These are phyloP conservation scores for Saguinus imperator DNA, from an alignment of 2,113 vertebrate species.

Conservation along the genomic window DNA sequence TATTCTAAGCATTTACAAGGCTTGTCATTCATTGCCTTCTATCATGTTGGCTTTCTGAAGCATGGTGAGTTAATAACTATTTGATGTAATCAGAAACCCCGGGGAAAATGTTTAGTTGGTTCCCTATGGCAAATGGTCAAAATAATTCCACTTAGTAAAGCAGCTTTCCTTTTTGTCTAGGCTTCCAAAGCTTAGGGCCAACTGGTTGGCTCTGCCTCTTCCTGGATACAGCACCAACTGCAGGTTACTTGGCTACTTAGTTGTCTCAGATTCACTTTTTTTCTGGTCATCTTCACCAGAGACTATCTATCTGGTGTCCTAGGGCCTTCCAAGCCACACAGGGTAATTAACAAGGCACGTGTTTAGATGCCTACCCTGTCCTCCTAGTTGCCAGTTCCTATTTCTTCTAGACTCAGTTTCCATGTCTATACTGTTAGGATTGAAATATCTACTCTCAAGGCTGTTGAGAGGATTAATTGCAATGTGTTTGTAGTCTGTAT, in stretches of 20 bases:
- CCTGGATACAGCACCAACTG: not conserved
- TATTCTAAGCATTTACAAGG: not conserved
- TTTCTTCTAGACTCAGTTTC: not conserved
- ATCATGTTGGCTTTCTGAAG: constrained; percentile 1
- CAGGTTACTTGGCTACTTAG: not conserved
- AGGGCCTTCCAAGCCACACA: not conserved
- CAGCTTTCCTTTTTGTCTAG: not conserved
- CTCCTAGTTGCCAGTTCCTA: not conserved
- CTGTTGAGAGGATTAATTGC: not conserved
- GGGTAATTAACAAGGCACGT: not conserved
- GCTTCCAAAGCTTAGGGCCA: not conserved
- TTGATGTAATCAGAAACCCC: not conserved
- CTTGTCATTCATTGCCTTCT: constrained; percentile 22
- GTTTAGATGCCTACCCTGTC: not conserved
- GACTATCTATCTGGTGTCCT: not conserved
- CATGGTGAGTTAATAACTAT: constrained; percentile 19
- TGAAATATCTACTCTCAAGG: not conserved
- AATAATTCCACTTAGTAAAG: not conserved
- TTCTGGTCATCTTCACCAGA: not conserved
- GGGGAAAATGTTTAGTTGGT: not conserved
- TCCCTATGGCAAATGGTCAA: constrained; percentile 29
- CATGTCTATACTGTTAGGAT: not conserved
- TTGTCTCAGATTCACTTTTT: not conserved
- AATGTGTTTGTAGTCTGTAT: not conserved
- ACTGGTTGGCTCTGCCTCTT: not conserved